These are phyloP conservation scores for Archips crataeganus DNA, from an alignment of 2,888 invertebrate species.

Conservation along the genomic window DNA sequence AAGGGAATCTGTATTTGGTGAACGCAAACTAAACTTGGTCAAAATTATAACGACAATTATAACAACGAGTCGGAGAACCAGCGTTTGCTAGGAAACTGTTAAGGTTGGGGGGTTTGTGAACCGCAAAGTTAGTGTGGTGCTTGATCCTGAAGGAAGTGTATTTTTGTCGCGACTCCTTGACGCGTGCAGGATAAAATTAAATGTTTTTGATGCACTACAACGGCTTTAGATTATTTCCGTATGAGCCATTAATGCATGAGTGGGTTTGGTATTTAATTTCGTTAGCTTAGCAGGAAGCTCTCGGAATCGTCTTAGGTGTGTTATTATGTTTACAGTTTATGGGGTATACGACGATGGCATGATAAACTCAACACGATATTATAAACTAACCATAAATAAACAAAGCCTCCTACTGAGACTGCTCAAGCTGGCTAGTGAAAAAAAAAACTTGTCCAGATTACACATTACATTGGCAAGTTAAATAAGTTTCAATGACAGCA, in stretches of 20 bases:
- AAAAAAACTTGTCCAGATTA: constrained; percentile 20
- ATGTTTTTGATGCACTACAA: constrained; percentile 75
- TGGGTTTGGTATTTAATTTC: constrained; percentile 37
- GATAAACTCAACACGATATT: not conserved
- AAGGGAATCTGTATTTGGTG: constrained; percentile 1
- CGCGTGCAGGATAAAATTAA: constrained; percentile 72
- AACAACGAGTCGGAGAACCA: constrained; percentile 10
- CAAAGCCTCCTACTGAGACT: not conserved
- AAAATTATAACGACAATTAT: constrained; percentile 34
- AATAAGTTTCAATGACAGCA: constrained; percentile 30
- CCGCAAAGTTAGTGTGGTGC: constrained; percentile 34
- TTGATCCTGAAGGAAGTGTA: constrained; percentile 62
- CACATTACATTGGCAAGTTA: not conserved
- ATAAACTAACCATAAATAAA: not conserved
- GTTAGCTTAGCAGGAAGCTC: constrained; percentile 41
- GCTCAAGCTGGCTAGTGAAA: too few relatives aligned
- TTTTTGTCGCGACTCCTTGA: constrained; percentile 68
- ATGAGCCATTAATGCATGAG: constrained; percentile 47
- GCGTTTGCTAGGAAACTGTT: constrained; percentile 16
- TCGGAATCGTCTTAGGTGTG: constrained; percentile 42
- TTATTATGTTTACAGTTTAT: constrained; percentile 38
- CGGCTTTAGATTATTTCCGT: constrained; percentile 47
- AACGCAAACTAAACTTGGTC: constrained; percentile 31
- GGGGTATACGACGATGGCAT: constrained; percentile 26
- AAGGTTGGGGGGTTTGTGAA: constrained; percentile 21